These are phyloP conservation scores for Ectropis crepuscularia DNA, from an alignment of 2,888 invertebrate genomes.

Conservation along the genomic window DNA sequence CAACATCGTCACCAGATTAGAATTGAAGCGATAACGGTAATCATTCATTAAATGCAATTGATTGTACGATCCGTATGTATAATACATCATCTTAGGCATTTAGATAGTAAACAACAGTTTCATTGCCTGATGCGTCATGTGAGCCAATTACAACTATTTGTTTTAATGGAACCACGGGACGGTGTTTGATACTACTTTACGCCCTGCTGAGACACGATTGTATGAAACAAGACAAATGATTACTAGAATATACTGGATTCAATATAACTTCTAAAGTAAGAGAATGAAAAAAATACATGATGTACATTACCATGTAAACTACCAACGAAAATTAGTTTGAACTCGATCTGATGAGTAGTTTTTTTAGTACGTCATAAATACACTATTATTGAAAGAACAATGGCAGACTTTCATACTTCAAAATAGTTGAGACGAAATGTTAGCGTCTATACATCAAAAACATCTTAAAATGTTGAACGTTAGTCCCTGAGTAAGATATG, in stretches of 20 bases:
- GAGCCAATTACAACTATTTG: conserved; percentile 40
- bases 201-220: conserved; percentile 29
- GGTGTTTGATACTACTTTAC: conserved; percentile 18
- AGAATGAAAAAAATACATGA: too few species aligned
- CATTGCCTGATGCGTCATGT: conserved; percentile 38
- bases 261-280: too few species aligned
- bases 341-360: too few species aligned
- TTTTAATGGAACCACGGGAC: conserved; percentile 35
- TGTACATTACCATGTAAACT: too few species aligned
- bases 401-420: too few species aligned
- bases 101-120: conserved; percentile 41
- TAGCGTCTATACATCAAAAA: too few species aligned
- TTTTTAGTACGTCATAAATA: too few species aligned
- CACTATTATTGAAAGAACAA: too few species aligned
- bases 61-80: conserved; percentile 28
- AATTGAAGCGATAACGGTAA: conserved; percentile 3
- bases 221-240: conserved; percentile 14
- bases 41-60: conserved; percentile 20
- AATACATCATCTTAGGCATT: conserved; percentile 20
- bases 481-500: too few species aligned
- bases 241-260: conserved; percentile 20
- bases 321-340: too few species aligned
- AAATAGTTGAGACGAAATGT: too few species aligned
- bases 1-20: background rate
- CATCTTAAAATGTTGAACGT: too few species aligned